phyloP scores from a whole-genome alignment of 2,888 invertebrate genomes.

The Drosophila differens region DNA sequence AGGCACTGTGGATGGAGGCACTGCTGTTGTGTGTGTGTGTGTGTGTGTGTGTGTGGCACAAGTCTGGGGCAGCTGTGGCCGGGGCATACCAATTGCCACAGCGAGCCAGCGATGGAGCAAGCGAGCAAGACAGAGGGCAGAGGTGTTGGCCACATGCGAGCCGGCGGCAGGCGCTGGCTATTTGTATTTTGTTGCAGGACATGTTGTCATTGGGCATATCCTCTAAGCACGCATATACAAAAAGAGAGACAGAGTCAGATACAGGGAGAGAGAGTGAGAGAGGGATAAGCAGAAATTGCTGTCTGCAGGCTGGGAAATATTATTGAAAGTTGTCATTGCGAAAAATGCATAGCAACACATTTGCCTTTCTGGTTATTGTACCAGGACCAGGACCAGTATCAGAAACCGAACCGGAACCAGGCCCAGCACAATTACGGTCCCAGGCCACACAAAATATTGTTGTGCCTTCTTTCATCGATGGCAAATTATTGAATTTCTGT shows the following conservation, averaged over 20 bases:
- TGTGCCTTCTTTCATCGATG: slow-evolving; percentile 1
- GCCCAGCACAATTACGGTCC: slow-evolving; percentile 4
- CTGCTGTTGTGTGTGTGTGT: too few species aligned
- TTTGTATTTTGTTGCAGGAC: slow-evolving; percentile 74
- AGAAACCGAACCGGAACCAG: not conserved
- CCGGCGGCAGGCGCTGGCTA: slow-evolving; percentile 40
- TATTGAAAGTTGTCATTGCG: slow-evolving; percentile 70
- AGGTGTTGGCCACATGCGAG: slow-evolving; percentile 61
- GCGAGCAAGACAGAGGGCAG: not conserved
- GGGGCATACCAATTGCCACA: slow-evolving; percentile 20
- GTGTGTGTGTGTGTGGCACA: slow-evolving; percentile 10
- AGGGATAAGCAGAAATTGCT: not conserved
- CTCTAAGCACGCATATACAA: slow-evolving; percentile 34
- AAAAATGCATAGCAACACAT: slow-evolving; percentile 66
- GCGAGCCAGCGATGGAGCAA: not conserved
- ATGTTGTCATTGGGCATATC: slow-evolving; percentile 68
- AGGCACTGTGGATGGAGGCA: slow-evolving; percentile 19
- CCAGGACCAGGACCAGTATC: not conserved
- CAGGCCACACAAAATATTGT: not conserved
- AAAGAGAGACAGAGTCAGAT: not conserved
- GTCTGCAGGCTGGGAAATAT: slow-evolving; percentile 44
- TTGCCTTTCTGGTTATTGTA: slow-evolving; percentile 22
- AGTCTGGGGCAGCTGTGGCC: slow-evolving; percentile 11
- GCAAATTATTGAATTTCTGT: slow-evolving; percentile 36
- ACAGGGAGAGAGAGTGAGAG: not conserved